Evolutionary conservation across 2,888 invertebrate genomes (phyloP).

Genomic region (Cerceris rybyensis): DNA sequence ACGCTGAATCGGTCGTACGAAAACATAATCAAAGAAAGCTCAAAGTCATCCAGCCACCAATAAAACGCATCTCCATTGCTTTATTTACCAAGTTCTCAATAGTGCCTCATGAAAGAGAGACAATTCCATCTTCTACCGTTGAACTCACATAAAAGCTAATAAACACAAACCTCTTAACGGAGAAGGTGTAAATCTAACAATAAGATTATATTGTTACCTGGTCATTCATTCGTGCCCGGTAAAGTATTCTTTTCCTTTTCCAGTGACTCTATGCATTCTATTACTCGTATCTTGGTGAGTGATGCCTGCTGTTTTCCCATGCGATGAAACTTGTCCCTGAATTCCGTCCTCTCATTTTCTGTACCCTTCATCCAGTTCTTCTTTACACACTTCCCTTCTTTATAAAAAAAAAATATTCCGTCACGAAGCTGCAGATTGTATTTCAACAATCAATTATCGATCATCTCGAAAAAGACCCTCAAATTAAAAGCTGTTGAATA

Average conservation of each 20-base stretch:
- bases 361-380: not conserved
- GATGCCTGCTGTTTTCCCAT: constrained; percentile 49
- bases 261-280: constrained; percentile 26
- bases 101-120: constrained; percentile 2
- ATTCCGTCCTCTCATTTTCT: constrained; percentile 33
- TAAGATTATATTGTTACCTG: constrained; percentile 4
- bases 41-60: not conserved
- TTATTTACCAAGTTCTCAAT: too few species aligned
- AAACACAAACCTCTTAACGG: constrained; percentile 55
- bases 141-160: constrained; percentile 44
- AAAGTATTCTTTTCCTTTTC: constrained; percentile 16
- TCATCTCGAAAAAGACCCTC: too few species aligned
- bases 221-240: constrained; percentile 11
- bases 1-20: too few species aligned
- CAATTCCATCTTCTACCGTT: constrained; percentile 51
- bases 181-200: constrained; percentile 55
- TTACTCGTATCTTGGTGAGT: constrained; percentile 47
- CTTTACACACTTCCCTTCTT: constrained; percentile 36
- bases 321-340: constrained; percentile 53
- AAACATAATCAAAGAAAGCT: constrained; percentile 30
- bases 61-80: constrained; percentile 10
- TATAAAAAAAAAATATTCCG: constrained; percentile 22
- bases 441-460: not conserved
- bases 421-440: not conserved
- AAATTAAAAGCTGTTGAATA: too few species aligned